Base-by-base conservation (phyloP, 2,797 vertebrate species). In the Emys orbicularis region DNA sequence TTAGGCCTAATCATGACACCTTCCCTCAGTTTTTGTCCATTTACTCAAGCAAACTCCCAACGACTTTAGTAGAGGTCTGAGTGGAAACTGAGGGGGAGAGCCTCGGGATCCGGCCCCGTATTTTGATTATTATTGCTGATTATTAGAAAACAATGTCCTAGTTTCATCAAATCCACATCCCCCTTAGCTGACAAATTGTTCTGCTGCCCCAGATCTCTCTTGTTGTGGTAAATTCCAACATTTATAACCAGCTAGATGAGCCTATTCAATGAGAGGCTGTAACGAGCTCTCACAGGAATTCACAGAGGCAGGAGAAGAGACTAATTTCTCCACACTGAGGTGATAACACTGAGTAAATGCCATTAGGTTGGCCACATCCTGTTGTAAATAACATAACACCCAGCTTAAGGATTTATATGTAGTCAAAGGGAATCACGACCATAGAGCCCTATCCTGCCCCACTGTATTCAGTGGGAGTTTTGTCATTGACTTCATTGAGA, bases 161-260 rank as follows among this genome's bases (percentile, higher is more conserved):
- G 77, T 87, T 83, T 89, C 90, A 87, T 95, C 49, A 92, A 91
- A 95, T 41, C 82, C 86, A 84, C 87, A 84, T 61, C 44, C 87
- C 10, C 79, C 68, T 6, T 4, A 34, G 56, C 44, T 85, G 72
- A 87, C 44, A 82, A 88, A 80, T 80, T 84, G 29, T 53, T 47
- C 80, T 41, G 56, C 65, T 79, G 27, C 54, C 95, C 87, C 91
- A 34, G 4, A 0, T 25, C 65, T 84, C 54, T 88, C 79, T 56
- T 6, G 16, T 57, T 4, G 34, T 0, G 0, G 2, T 56, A 90
- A 87, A 59, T 83, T 93, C 53, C 86, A 37, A 41, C 77, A 12
- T 86, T 77, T 91, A 41, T 68, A 92, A 57, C 25, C 53, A 31
- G 11, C 11, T 65, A 82, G 74, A 31, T 23, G 41, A 89, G 34